Evolutionary conservation across 2,797 vertebrate species (phyloP).

Genomic region (Chromobotia macracanthus): DNA sequence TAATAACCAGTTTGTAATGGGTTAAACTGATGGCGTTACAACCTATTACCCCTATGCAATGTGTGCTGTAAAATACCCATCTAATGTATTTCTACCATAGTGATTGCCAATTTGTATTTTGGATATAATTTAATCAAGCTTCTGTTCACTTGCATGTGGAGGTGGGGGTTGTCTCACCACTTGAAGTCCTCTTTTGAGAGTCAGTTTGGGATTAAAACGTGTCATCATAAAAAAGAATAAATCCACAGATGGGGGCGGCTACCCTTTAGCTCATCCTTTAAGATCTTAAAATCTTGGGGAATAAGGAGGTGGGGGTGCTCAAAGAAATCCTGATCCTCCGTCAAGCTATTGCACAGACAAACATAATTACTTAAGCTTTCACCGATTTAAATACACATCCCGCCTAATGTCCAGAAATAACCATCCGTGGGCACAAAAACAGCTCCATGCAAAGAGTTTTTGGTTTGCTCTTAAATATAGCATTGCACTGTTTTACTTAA

Average conservation of each 20-base stretch:
- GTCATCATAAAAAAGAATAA: conserved; percentile 39
- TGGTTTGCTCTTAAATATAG: conserved; percentile 47
- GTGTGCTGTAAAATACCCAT: background rate
- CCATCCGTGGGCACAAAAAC: conserved; percentile 52
- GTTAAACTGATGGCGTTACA: background rate
- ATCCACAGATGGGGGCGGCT: conserved; percentile 26
- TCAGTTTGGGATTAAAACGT: conserved; percentile 37
- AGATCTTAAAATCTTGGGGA: conserved; percentile 29
- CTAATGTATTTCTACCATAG: background rate
- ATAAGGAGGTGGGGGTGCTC: conserved; percentile 8
- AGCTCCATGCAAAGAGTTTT: conserved; percentile 36
- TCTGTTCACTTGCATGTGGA: background rate
- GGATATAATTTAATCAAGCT: conserved; percentile 3
- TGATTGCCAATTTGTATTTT: background rate
- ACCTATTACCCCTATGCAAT: background rate
- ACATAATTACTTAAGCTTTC: conserved; percentile 50
- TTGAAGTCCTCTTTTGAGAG: conserved; percentile 31
- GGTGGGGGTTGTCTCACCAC: background rate
- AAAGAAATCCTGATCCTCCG: conserved; percentile 45
- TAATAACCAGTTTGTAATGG: background rate
- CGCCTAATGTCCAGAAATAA: conserved; percentile 47
- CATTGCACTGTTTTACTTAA: conserved; percentile 18
- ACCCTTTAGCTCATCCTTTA: conserved; percentile 40
- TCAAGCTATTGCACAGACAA: conserved; percentile 44
- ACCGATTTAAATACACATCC: conserved; percentile 41